Evolutionary conservation across 2,888 invertebrate species (phyloP), one percentile per base, ranked within the genome.

Genomic region (Leistus spinibarbis): DNA sequence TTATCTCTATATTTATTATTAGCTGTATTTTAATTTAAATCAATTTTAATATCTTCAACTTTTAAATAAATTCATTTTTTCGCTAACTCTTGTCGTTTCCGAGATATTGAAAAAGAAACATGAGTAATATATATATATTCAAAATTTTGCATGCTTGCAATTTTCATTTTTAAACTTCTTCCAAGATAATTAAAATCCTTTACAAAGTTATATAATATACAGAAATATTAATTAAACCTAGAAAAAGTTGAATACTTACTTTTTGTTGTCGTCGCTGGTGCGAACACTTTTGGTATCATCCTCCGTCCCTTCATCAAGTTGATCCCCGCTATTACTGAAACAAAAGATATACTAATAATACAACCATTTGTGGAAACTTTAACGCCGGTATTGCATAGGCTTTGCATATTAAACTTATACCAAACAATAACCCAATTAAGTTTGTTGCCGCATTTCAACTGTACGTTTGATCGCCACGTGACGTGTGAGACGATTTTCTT

Each of bases 231-330:
- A 24, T 24, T 3, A 24, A 24, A 24, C 7, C 40, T 40, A 60
- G 7, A 60, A 60, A 5, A 60, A 57, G 16, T 2, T 57, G 20
- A 57, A 67, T 57, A 86, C 89, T 88, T 85, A 92, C 91, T 91
- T 92, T 83, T 91, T 91, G 81, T 87, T 91, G 80, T 90, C 91
- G 81, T 91, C 90, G 56, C 87, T 88, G 9, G 91, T 91, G 80
- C 91, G 90, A 3, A 88, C 86, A 3, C 92, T 92, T 82, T 90
- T 91, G 7, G 88, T 82, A 79, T 93, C 93, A 76, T 93, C 93
- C 0, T 87, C 89, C n/a, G 87, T 87, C 76, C 93, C 93, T 76
- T 93, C 93, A 67, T 92, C 91, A 79, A 88, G 84, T 63, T 89
- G 86, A 69, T 90, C 88, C 81, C 88, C 90, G 71, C 85, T 84